These are phyloP conservation scores for Ischnus inquisitorius DNA, from an alignment of 2,888 invertebrate genomes.

Conservation along the genomic window DNA sequence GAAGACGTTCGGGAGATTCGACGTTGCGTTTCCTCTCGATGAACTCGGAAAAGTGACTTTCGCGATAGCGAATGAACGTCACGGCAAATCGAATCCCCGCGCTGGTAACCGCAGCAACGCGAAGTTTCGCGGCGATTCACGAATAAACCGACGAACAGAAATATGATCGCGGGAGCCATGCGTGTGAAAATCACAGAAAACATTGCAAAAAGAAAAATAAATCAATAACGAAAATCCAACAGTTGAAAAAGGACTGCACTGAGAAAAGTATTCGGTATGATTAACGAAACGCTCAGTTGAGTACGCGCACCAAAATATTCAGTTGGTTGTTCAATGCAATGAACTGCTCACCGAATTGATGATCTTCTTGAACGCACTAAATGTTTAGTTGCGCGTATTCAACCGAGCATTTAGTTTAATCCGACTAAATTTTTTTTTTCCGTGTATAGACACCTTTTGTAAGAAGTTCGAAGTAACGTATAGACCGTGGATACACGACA, in stretches of 20 bases:
- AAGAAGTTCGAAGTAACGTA: background rate
- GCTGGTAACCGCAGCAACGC: too few relatives aligned
- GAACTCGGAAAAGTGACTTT: constrained; percentile 11
- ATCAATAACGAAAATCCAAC: constrained; percentile 1
- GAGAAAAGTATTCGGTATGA: too few relatives aligned
- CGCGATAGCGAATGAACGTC: constrained; percentile 4
- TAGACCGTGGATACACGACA: background rate
- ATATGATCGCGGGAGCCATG: background rate
- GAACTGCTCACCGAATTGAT: too few relatives aligned
- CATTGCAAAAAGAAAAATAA: background rate
- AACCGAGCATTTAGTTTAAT: too few relatives aligned
- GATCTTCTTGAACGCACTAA: too few relatives aligned
- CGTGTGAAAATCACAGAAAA: background rate
- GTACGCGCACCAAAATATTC: too few relatives aligned
- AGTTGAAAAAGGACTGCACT: constrained; percentile 2
- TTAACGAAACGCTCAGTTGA: too few relatives aligned
- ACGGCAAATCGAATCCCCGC: constrained; percentile 7
- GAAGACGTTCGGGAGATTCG: background rate
- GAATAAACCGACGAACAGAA: background rate
- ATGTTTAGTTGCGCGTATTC: too few relatives aligned
- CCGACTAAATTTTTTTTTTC: too few relatives aligned
- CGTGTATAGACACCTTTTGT: background rate
- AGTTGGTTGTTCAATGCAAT: too few relatives aligned
- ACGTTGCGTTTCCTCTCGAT: constrained; percentile 16
- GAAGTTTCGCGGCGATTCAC: background rate